A percentile compares a stretch with the other conserved stretches of the same genome.
phyloP scores from a whole-genome alignment of 2,797 vertebrate genomes.

The Acrossocheilus fasciatus region DNA sequence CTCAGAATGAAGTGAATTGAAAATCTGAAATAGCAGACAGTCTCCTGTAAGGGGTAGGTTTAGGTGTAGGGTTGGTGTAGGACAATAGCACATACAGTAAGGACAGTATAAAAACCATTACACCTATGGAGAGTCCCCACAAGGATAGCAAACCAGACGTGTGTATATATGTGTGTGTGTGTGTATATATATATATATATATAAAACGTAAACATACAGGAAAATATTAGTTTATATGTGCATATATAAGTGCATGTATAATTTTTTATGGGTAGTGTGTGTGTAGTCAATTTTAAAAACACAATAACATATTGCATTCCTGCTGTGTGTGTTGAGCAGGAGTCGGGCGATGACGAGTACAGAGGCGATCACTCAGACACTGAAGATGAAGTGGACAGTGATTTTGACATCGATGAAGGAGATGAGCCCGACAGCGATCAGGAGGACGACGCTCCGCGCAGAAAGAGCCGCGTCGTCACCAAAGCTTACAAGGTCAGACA shows the following conservation, averaged over 20 bases:
- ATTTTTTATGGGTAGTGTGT: too few species aligned
- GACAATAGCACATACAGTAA: too few species aligned
- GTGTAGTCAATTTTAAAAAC: neutral
- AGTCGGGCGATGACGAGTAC: slow-evolving; percentile 94
- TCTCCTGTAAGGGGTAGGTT: too few species aligned
- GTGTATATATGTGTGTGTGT: too few species aligned
- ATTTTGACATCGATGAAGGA: slow-evolving; percentile 96
- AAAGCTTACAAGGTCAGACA: slow-evolving; percentile 43
- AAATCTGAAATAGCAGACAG: too few species aligned
- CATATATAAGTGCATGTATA: too few species aligned
- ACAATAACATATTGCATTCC: neutral
- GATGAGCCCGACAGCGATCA: slow-evolving; percentile 93
- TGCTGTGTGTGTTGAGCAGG: slow-evolving; percentile 71
- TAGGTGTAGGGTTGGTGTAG: too few species aligned
- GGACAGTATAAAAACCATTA: too few species aligned
- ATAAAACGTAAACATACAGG: neutral
- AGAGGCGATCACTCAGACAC: slow-evolving; percentile 93
- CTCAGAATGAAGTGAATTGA: too few species aligned
- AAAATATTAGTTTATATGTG: too few species aligned
- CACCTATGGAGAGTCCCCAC: too few species aligned
- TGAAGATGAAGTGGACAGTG: slow-evolving; percentile 95
- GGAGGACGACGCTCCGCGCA: slow-evolving; percentile 89
- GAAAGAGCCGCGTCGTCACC: slow-evolving; percentile 87
- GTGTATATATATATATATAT: neutral
- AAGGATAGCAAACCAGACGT: too few species aligned